Percentiles rank a stretch among this genome's conserved stretches.
phyloP scores from a whole-genome alignment of 23 tunicate species.

The Halocynthia aurantium region DNA sequence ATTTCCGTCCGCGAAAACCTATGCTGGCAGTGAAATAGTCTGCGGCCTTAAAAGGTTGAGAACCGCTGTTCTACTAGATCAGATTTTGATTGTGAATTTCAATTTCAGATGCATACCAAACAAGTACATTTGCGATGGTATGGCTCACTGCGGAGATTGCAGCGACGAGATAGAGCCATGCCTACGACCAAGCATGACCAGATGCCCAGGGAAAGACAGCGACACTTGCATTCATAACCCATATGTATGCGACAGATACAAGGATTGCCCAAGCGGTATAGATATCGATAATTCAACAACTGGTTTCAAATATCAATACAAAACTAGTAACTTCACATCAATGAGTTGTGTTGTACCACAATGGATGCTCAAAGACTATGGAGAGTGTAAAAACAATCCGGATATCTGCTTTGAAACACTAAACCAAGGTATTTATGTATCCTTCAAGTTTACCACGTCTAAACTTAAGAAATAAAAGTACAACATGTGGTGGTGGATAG shows the following conservation, averaged over 20 bases:
- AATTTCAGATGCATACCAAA: slow-evolving; percentile 12
- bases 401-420: slow-evolving; percentile 17
- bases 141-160: slow-evolving; percentile 42
- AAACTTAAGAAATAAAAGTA: too few relatives aligned
- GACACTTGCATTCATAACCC: slow-evolving; percentile 9
- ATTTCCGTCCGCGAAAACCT: too few relatives aligned
- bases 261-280: slow-evolving; percentile 22
- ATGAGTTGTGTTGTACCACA: slow-evolving; percentile 9
- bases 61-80: too few relatives aligned
- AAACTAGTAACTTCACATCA: not conserved
- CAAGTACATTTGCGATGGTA: slow-evolving; percentile 31
- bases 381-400: slow-evolving; percentile 16
- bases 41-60: too few relatives aligned
- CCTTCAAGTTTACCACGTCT: too few relatives aligned
- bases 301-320: slow-evolving; percentile 1
- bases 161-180: slow-evolving; percentile 46
- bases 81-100: too few relatives aligned
- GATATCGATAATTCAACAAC: slow-evolving; percentile 18
- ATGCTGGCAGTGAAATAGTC: too few relatives aligned
- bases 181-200: slow-evolving; percentile 33
- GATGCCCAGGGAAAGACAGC: slow-evolving; percentile 15
- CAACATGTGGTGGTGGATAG: too few relatives aligned
- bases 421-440: too few relatives aligned
- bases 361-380: slow-evolving; percentile 1
- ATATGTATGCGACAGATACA: slow-evolving; percentile 30